Base-by-base conservation (phyloP, 2,113 vertebrate genomes). In the Butorides virescens region DNA sequence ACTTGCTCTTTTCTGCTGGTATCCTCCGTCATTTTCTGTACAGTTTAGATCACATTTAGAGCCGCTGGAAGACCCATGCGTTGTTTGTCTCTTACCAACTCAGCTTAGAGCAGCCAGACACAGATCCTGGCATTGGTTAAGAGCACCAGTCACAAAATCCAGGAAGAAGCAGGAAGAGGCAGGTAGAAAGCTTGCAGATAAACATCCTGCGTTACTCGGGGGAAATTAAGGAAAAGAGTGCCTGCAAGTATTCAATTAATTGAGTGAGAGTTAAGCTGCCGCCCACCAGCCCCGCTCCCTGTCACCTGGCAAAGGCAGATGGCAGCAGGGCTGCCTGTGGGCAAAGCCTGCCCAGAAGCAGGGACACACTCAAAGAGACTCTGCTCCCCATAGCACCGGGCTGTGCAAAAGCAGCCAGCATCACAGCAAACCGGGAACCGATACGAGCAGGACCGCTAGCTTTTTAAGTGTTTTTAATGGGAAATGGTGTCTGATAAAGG, bases 271-370 rank as follows among this genome's bases (percentile, higher is more conserved):
- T 34, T 62, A 39, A 80, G 72, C 49, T 93, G 75, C 75, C 83
- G 68, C 39, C 26, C 30, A 55, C 27, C 62, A 88, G 62, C 52
- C 53, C 53, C 4, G 10, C 32, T 70, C 62, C 46, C 58, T 65
- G 67, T 79, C 92, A 66, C 70, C 86, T 63, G 82, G 77, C 88
- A 92, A 78, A 90, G 84, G 81, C 85, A 90, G 92, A 77, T 56
- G 55, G 86, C 52, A 93, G 44, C 70, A 53, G 52, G 30, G 74
- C 74, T 93, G 91, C 75, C 85, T 65, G 58, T 47, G 62, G 86
- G 62, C 71, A 77, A 56, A 83, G 39, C 30, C 63, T 83, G 72
- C 76, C 90, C 76, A 23, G 68, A 80, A 91, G 46, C 79, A 74
- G 72, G 65, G 76, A 80, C 36, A 2, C 3, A 9, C 29, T 82